These are phyloP conservation scores for Drosophila kohkoa DNA, from an alignment of 1,140 invertebrate species.

Conservation along the genomic window DNA sequence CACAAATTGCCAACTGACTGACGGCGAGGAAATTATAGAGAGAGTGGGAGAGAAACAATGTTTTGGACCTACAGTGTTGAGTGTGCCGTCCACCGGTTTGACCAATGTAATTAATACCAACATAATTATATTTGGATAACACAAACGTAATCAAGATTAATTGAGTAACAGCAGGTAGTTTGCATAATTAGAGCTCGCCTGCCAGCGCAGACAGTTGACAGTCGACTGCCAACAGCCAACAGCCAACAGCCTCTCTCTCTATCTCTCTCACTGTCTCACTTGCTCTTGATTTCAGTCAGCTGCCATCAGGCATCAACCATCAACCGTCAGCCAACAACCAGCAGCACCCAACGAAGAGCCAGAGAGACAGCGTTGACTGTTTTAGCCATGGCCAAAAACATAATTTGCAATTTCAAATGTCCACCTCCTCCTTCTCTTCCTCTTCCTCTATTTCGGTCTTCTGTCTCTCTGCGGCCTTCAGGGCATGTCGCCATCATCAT, in stretches of 20 bases:
- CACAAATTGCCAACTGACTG: constrained; percentile 38
- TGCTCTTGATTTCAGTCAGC: neutral
- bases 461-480: neutral
- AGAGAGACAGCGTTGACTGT: constrained; percentile 11
- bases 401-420: constrained; percentile 85
- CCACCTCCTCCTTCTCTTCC: neutral
- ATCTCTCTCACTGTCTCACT: too few relatives aligned
- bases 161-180: constrained; percentile 83
- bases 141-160: constrained; percentile 84
- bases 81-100: constrained; percentile 27
- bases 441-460: constrained; percentile 1
- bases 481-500: constrained; percentile 13
- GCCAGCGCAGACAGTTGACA: constrained; percentile 19
- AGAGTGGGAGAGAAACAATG: neutral
- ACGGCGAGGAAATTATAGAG: neutral
- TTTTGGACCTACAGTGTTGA: constrained; percentile 12
- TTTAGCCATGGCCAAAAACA: constrained; percentile 59
- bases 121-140: constrained; percentile 84
- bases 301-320: neutral
- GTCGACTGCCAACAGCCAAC: neutral
- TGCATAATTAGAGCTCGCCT: constrained; percentile 73
- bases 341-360: too few relatives aligned
- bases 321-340: neutral
- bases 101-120: constrained; percentile 81
- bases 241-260: neutral